Evolutionary conservation across 2,888 invertebrate genomes (phyloP).

Genomic region (Choreutis nemorana): DNA sequence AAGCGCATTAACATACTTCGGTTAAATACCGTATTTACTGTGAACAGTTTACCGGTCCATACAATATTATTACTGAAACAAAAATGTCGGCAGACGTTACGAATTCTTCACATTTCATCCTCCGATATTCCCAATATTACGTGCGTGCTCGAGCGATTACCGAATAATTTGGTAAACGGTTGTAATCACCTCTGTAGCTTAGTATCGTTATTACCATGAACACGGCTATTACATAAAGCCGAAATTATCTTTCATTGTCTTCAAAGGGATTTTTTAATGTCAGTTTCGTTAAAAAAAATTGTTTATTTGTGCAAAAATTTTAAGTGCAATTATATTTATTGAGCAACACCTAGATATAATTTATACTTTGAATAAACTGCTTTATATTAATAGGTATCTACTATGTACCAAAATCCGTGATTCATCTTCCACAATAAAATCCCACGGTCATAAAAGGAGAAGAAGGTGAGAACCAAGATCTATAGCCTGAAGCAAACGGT

Average conservation of each 20-base stretch:
- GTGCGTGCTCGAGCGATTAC: slow-evolving; percentile 37
- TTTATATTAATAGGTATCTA: too few relatives aligned
- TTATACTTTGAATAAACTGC: too few relatives aligned
- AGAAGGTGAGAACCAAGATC: slow-evolving; percentile 45
- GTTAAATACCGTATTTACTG: slow-evolving; percentile 20
- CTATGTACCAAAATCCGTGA: too few relatives aligned
- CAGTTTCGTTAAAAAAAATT: too few relatives aligned
- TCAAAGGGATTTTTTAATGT: too few relatives aligned
- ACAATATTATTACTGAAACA: slow-evolving; percentile 19
- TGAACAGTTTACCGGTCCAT: slow-evolving; percentile 17
- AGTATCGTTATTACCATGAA: slow-evolving; percentile 45
- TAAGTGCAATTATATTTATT: too few relatives aligned
- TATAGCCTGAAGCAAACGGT: slow-evolving; percentile 60
- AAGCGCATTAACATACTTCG: slow-evolving; percentile 7
- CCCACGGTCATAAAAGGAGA: slow-evolving; percentile 52
- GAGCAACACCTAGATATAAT: too few relatives aligned
- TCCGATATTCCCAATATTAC: slow-evolving; percentile 31
- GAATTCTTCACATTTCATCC: slow-evolving; percentile 29
- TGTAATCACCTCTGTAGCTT: slow-evolving; percentile 53
- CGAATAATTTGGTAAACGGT: slow-evolving; percentile 56
- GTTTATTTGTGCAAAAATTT: too few relatives aligned
- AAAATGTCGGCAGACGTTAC: slow-evolving; percentile 20
- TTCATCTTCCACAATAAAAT: too few relatives aligned
- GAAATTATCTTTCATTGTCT: slow-evolving; percentile 12
- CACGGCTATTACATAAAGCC: slow-evolving; percentile 31